Evolutionary conservation across 2,888 invertebrate species (phyloP).

Genomic region (Chesias legatella): DNA sequence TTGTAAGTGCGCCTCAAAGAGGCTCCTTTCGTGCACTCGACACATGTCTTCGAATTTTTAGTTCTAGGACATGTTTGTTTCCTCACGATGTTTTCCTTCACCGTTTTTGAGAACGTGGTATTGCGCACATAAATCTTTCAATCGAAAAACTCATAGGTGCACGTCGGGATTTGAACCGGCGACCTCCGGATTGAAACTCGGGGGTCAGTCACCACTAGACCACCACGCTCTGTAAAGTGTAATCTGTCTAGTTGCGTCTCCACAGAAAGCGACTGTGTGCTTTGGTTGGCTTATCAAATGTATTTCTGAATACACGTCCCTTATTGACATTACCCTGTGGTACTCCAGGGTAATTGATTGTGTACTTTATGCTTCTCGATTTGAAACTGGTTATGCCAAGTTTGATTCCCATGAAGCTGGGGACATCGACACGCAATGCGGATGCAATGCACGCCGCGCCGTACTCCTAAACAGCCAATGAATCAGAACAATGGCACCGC

Average conservation of each 20-base stretch:
- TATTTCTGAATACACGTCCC: conserved; percentile 9
- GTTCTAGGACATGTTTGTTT: too few species aligned
- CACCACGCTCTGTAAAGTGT: too few species aligned
- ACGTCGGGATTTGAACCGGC: too few species aligned
- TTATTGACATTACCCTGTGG: conserved; percentile 12
- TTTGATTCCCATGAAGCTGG: neutral
- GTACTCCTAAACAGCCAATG: conserved; percentile 33
- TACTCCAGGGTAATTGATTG: conserved; percentile 8
- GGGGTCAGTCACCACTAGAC: too few species aligned
- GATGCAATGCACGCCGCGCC: conserved; percentile 26
- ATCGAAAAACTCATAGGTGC: too few species aligned
- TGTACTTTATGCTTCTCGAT: conserved; percentile 1
- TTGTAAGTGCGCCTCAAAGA: too few species aligned
- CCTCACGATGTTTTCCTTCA: too few species aligned
- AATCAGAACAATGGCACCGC: conserved; percentile 33
- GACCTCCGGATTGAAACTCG: too few species aligned
- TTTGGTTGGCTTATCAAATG: conserved; percentile 10
- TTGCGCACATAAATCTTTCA: too few species aligned
- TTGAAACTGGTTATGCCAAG: conserved; percentile 2
- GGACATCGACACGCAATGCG: conserved; percentile 2
- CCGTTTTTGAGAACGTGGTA: too few species aligned
- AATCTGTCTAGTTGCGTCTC: conserved; percentile 25
- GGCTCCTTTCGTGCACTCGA: too few species aligned
- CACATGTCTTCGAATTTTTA: too few species aligned
- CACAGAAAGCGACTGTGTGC: conserved; percentile 20